Evolutionary conservation across 2,797 vertebrate genomes (phyloP).

Genomic region (Nannoperca australis): DNA sequence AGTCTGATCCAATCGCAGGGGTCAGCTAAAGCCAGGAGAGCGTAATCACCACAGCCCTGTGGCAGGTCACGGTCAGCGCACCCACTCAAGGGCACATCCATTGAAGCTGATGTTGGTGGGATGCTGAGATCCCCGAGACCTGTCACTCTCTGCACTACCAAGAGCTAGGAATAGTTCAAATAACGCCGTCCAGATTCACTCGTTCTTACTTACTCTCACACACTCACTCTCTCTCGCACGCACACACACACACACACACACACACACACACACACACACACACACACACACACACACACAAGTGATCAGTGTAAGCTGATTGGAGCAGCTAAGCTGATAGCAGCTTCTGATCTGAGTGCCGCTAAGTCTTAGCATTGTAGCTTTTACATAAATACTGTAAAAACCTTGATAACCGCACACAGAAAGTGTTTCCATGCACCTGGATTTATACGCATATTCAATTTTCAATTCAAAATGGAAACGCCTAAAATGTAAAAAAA

Average conservation of each 20-base stretch:
- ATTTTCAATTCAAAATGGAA: neutral
- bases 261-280: conserved; percentile 1
- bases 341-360: conserved; percentile 36
- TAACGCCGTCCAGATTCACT: conserved; percentile 16
- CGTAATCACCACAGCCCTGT: neutral
- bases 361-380: conserved; percentile 14
- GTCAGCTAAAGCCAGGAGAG: conserved; percentile 34
- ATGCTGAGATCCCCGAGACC: neutral
- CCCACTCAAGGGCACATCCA: conserved; percentile 12
- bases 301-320: conserved; percentile 64
- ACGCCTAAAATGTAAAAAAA: neutral
- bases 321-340: conserved; percentile 58
- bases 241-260: neutral
- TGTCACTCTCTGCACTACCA: neutral
- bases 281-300: conserved; percentile 5
- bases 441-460: neutral
- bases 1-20: conserved; percentile 47
- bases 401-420: neutral
- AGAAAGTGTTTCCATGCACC: neutral
- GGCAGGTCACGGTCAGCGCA: conserved; percentile 23
- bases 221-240: neutral
- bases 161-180: conserved; percentile 12
- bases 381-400: conserved; percentile 5
- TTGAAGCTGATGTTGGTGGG: neutral
- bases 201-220: neutral